Percentiles rank a stretch among this genome's conserved stretches.
Conservation (phyloP, 2,113 vertebrate species). For the Gymnarchus niloticus region DNA sequence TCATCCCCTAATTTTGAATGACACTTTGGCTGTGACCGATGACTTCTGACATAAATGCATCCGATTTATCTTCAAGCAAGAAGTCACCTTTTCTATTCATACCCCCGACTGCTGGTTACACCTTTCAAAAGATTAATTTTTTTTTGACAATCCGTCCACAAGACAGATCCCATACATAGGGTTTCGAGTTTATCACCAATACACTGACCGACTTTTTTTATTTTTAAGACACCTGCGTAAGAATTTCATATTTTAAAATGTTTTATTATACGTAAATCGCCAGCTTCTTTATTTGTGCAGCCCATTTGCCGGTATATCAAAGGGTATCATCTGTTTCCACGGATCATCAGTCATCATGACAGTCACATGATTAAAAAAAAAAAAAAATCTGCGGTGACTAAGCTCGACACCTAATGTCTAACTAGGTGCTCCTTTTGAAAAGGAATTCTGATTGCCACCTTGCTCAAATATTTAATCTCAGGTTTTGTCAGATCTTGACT, state of each 20-base stretch:
- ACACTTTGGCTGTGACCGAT: too few relatives aligned
- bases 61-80: too few relatives aligned
- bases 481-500: background rate
- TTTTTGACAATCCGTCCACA: background rate
- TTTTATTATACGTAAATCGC: background rate
- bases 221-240: background rate
- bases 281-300: background rate
- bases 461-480: conserved; percentile 17
- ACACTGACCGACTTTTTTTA: background rate
- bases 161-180: background rate
- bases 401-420: conserved; percentile 1
- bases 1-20: too few relatives aligned
- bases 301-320: background rate
- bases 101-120: background rate
- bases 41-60: too few relatives aligned
- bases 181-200: too few relatives aligned
- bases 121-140: background rate
- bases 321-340: background rate
- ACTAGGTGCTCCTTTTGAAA: background rate
- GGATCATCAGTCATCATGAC: conserved; percentile 14
- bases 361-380: conserved; percentile 1
- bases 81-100: background rate
- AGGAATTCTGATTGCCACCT: conserved; percentile 9
- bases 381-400: background rate
- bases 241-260: background rate